Percentiles rank a stretch among this genome's conserved stretches.
Evolutionary conservation across 2,888 invertebrate genomes (phyloP).

Genomic region (Caenorhabditis angaria): DNA sequence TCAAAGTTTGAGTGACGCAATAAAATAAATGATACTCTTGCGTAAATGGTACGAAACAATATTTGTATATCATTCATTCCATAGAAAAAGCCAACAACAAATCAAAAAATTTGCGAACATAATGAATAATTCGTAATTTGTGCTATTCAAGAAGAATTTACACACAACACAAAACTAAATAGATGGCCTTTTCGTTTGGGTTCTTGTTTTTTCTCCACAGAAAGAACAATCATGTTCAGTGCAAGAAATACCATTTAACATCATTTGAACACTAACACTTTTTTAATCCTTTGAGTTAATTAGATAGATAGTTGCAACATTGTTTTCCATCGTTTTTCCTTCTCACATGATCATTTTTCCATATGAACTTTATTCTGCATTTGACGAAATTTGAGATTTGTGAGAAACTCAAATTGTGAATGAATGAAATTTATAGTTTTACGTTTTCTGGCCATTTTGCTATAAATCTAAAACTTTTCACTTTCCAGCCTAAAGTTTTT

Average conservation of each 20-base stretch:
- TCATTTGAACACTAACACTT: no score
- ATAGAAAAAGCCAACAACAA: slow-evolving; percentile 11
- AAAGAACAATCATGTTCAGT: neutral
- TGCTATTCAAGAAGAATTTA: neutral
- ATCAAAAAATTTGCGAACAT: slow-evolving; percentile 28
- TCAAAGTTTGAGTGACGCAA: neutral
- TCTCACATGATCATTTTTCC: neutral
- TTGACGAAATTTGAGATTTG: neutral
- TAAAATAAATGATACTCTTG: no score
- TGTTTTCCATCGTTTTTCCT: neutral
- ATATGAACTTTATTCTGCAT: no score
- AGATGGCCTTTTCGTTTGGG: no score
- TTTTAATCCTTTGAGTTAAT: neutral
- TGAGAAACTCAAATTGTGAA: neutral
- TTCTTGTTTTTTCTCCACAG: neutral
- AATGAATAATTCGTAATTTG: slow-evolving; percentile 29
- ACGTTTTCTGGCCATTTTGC: neutral
- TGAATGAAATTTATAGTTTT: slow-evolving; percentile 1
- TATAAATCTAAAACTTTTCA: neutral
- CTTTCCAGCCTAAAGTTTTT: neutral
- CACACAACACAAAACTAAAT: no score
- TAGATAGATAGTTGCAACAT: neutral
- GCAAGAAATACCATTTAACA: no score
- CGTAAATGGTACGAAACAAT: no score
- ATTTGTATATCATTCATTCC: no score